These are phyloP conservation scores for Cyrtorhinus lividipennis DNA, from an alignment of 1,140 invertebrate species.

Conservation along the genomic window DNA sequence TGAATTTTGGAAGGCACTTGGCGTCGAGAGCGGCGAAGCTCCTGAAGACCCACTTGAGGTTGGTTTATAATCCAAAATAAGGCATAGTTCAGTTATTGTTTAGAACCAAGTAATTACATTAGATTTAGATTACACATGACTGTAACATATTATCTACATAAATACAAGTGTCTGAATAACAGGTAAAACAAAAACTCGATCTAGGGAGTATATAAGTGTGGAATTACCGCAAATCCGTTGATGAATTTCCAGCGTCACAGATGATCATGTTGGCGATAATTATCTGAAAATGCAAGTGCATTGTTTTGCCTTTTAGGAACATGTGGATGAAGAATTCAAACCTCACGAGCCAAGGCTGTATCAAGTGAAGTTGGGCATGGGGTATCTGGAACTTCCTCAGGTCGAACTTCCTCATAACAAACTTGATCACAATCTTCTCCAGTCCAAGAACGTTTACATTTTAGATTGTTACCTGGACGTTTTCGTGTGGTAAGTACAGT, in stretches of 20 bases:
- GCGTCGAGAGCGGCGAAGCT: constrained; percentile 33
- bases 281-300: no score
- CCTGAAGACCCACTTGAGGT: constrained; percentile 26
- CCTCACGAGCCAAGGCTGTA: constrained; percentile 73
- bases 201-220: no score
- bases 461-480: constrained; percentile 90
- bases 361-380: constrained; percentile 92
- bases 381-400: constrained; percentile 95
- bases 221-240: no score
- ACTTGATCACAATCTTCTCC: constrained; percentile 56
- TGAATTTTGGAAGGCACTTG: constrained; percentile 70
- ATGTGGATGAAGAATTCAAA: constrained; percentile 62
- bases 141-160: no score
- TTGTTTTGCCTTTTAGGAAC: constrained; percentile 44
- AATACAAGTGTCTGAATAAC: no score
- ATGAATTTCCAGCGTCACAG: no score
- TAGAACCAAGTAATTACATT: background rate
- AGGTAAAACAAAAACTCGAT: no score
- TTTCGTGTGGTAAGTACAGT: constrained; percentile 78
- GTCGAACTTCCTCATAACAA: constrained; percentile 68
- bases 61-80: background rate
- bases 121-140: no score
- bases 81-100: constrained; percentile 16
- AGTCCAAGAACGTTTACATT: constrained; percentile 93
- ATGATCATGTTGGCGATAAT: no score